These are phyloP conservation scores for Nymphalis urticae DNA, from an alignment of 2,888 invertebrate species.

Conservation along the genomic window DNA sequence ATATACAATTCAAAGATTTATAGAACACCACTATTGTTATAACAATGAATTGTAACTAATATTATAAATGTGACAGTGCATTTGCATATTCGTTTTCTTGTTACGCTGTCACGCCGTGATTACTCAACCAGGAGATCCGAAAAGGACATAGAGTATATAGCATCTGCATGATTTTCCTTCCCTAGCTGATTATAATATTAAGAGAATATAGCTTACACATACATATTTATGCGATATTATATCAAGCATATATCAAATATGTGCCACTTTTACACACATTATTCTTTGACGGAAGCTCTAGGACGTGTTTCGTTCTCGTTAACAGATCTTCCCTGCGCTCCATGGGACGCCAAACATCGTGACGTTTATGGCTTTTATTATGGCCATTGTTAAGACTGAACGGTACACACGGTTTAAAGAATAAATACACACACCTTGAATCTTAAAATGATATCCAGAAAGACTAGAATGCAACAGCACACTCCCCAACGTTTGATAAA, in stretches of 20 bases:
- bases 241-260: neutral
- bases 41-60: no score
- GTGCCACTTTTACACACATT: constrained; percentile 33
- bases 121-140: no score
- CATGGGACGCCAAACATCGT: constrained; percentile 70
- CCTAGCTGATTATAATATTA: no score
- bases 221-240: no score
- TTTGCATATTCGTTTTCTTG: no score
- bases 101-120: no score
- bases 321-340: constrained; percentile 68
- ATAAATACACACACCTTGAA: constrained; percentile 7
- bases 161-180: no score
- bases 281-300: constrained; percentile 57
- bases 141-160: no score
- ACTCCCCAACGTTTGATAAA: neutral
- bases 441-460: constrained; percentile 15
- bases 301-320: constrained; percentile 71
- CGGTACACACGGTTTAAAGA: constrained; percentile 40
- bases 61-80: no score
- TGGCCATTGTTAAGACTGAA: constrained; percentile 60
- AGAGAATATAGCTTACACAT: no score
- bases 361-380: constrained; percentile 72
- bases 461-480: constrained; percentile 18
- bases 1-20: no score
- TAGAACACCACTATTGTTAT: no score